Evolutionary conservation across 2,888 invertebrate genomes (phyloP).

Genomic region (Creontiades dilutus): DNA sequence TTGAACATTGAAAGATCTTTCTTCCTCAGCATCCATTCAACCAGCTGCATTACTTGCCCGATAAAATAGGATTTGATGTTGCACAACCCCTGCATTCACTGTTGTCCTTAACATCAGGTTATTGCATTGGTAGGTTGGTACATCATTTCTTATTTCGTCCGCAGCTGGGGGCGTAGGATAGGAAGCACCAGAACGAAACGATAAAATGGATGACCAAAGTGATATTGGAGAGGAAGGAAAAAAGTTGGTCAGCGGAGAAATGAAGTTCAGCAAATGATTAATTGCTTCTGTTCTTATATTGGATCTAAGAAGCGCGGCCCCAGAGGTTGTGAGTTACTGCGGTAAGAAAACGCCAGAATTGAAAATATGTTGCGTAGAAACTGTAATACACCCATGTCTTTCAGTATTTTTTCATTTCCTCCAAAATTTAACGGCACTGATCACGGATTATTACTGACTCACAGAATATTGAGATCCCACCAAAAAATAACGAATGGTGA

Average conservation of each 20-base stretch:
- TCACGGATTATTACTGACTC: no score
- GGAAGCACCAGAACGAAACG: neutral
- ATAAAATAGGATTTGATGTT: no score
- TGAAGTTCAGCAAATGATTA: conserved; percentile 23
- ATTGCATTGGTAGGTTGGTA: no score
- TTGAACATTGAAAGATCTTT: no score
- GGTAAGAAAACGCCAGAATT: conserved; percentile 2
- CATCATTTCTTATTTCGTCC: no score
- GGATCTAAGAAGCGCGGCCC: neutral
- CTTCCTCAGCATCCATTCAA: no score
- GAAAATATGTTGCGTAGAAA: neutral
- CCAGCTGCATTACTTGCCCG: no score
- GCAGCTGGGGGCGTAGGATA: neutral
- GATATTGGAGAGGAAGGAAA: neutral
- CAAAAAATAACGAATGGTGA: no score
- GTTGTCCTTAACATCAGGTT: no score
- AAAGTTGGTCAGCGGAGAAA: neutral
- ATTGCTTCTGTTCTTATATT: conserved; percentile 12
- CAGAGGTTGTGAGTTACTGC: neutral
- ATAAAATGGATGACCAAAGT: neutral
- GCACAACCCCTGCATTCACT: no score
- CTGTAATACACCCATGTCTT: neutral
- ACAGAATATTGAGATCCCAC: no score
- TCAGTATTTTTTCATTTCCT: neutral
- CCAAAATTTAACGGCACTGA: neutral